Percentiles rank a stretch among this genome's conserved stretches.
Evolutionary conservation across 2,113 vertebrate genomes (phyloP).

Genomic region (Philantomba maxwellii): DNA sequence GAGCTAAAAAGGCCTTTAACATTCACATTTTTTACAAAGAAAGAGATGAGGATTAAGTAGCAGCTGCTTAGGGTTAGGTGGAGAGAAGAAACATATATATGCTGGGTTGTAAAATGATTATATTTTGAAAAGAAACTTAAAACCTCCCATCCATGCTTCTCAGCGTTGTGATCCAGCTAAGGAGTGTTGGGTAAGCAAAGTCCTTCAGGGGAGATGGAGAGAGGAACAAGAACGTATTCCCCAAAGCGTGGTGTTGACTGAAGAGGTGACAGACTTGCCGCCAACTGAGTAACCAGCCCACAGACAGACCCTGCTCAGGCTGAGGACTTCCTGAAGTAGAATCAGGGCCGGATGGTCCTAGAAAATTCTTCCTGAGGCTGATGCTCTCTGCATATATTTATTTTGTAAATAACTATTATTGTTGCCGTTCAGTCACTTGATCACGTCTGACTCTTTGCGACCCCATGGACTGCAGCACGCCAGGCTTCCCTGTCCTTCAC

Average conservation of each 20-base stretch:
- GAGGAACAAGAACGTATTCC: background rate
- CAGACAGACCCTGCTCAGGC: background rate
- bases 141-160: conserved; percentile 41
- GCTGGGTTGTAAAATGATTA: conserved; percentile 47
- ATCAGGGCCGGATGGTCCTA: background rate
- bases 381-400: background rate
- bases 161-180: conserved; percentile 21
- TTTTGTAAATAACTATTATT: background rate
- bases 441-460: background rate
- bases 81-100: conserved; percentile 46
- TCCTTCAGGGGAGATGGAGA: conserved; percentile 18
- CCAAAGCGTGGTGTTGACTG: background rate
- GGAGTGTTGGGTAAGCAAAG: conserved; percentile 47
- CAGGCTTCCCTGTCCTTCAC: background rate
- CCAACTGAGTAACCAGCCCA: background rate
- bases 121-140: conserved; percentile 62
- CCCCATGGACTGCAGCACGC: background rate
- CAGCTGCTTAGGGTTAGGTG: conserved; percentile 33
- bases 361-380: background rate
- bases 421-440: background rate
- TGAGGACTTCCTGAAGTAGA: background rate
- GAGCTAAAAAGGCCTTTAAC: conserved; percentile 74
- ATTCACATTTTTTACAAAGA: conserved; percentile 74
- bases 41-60: conserved; percentile 56
- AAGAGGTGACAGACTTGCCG: conserved; percentile 1